These are phyloP conservation scores for Threskiornis aethiopicus DNA, from an alignment of 2,797 vertebrate species.

Conservation along the genomic window DNA sequence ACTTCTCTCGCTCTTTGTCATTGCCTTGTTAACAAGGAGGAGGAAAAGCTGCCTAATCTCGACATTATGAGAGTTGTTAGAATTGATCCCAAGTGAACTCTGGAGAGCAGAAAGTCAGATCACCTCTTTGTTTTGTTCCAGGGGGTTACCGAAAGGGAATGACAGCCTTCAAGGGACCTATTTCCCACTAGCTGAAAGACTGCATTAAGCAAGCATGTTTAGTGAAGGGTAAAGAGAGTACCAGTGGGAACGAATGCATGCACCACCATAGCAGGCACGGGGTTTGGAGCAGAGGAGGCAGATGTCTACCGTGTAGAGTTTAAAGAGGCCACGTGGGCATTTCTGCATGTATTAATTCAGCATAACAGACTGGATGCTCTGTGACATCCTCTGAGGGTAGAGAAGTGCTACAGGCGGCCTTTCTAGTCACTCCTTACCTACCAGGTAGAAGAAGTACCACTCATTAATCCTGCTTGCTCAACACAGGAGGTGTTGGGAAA, in stretches of 20 bases:
- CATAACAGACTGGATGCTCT: not conserved
- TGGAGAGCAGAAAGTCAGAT: conserved; percentile 69
- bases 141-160: conserved; percentile 64
- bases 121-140: conserved; percentile 71
- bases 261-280: conserved; percentile 12
- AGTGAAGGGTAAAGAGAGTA: conserved; percentile 70
- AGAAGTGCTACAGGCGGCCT: not conserved
- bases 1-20: conserved; percentile 59
- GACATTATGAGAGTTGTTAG: conserved; percentile 70
- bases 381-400: not conserved
- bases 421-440: not conserved
- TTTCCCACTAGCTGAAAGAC: conserved; percentile 71
- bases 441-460: not conserved
- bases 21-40: conserved; percentile 68
- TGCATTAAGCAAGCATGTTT: conserved; percentile 71
- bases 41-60: conserved; percentile 70
- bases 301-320: conserved; percentile 50
- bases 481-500: not conserved
- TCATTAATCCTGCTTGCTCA: not conserved
- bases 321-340: conserved; percentile 12
- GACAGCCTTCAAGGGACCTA: conserved; percentile 73
- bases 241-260: conserved; percentile 17
- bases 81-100: conserved; percentile 74
- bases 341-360: not conserved
- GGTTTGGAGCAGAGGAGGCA: not conserved